Percentiles rank a stretch among this genome's conserved stretches.
Conservation (phyloP, 2,888 invertebrate species). For the Andrena trimmerana region DNA sequence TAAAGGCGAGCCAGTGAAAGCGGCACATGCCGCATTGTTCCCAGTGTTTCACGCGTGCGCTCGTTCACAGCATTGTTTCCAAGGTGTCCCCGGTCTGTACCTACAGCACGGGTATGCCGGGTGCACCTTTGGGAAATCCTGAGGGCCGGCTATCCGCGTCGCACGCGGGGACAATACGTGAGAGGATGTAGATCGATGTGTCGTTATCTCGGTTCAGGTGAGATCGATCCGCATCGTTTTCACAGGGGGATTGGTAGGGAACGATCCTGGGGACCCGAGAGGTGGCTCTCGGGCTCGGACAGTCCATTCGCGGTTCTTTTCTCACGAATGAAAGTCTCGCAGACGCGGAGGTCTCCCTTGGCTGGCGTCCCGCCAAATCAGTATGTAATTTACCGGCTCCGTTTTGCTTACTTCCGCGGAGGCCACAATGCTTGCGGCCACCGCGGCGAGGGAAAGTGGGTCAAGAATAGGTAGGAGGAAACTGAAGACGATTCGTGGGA, state of each 20-base stretch:
- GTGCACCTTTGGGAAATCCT: constrained; percentile 50
- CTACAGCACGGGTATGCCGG: not conserved
- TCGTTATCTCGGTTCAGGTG: not conserved
- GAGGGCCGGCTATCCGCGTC: not conserved
- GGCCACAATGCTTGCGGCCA: constrained; percentile 39
- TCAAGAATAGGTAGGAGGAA: constrained; percentile 48
- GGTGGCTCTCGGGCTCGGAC: not conserved
- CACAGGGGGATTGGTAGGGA: constrained; percentile 4
- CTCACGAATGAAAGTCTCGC: constrained; percentile 15
- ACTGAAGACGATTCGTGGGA: constrained; percentile 20
- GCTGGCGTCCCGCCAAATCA: constrained; percentile 56
- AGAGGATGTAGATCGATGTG: constrained; percentile 47
- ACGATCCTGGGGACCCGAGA: not conserved
- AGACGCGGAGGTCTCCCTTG: not conserved
- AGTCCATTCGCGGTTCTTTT: constrained; percentile 13
- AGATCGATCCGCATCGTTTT: constrained; percentile 37
- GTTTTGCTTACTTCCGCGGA: constrained; percentile 51
- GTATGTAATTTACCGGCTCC: constrained; percentile 57
- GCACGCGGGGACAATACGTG: constrained; percentile 26
- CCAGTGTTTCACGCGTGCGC: constrained; percentile 37
- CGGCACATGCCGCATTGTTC: constrained; percentile 46
- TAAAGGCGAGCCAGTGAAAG: constrained; percentile 44
- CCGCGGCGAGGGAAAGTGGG: constrained; percentile 35
- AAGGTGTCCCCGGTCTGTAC: not conserved
- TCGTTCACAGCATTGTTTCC: constrained; percentile 60